Base-by-base conservation (phyloP, 2,797 vertebrate species). In the Argya squamiceps region DNA sequence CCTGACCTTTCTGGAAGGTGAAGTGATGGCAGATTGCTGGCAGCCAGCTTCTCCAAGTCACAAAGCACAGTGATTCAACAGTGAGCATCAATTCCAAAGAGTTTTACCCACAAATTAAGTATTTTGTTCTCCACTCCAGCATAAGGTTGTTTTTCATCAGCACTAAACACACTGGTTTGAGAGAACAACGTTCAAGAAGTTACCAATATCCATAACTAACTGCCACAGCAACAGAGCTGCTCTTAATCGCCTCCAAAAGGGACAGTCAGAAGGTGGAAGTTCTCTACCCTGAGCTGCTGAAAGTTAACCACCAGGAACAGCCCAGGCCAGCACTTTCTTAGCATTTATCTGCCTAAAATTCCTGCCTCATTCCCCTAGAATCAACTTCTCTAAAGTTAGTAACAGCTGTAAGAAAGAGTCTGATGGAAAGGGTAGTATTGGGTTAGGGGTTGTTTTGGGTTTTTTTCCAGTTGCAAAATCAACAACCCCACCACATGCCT, bases 341-440 rank as follows among this genome's bases (percentile, higher is more conserved):
- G 34, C 29, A 17, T 19, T 81, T 59, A 2, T 21, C 63, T 36
- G 4, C 63, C 14, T 24, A 7, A 43, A 83, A 9, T 63, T 18
- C 32, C 36, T 60, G 53, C 41, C 52, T 68, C 30, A 30, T 18
- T 5, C 11, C 7, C 27, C 7, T 29, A 12, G 10, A 62, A 53
- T 5, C 10, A 30, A 6, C 49, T 77, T 37, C 21, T 18, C 7
- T 16, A 20, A n/a, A 64, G 18, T 20, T 16, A 43, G 0, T 19
- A 59, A 21, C 24, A 37, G 32, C 2, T 46, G 7, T 36, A 23
- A 71, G 32, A 29, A 69, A 44, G 19, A 90, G 3, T 12, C 46
- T 8, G 8, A 36, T 24, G 30, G 53, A 34, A 3, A 21, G 7
- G 16, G 11, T 0, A 30, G 4, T 4, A 12, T 1, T 52, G 5